Evolutionary conservation across 2,797 vertebrate genomes (phyloP).

Genomic region (Holocentrus rufus): DNA sequence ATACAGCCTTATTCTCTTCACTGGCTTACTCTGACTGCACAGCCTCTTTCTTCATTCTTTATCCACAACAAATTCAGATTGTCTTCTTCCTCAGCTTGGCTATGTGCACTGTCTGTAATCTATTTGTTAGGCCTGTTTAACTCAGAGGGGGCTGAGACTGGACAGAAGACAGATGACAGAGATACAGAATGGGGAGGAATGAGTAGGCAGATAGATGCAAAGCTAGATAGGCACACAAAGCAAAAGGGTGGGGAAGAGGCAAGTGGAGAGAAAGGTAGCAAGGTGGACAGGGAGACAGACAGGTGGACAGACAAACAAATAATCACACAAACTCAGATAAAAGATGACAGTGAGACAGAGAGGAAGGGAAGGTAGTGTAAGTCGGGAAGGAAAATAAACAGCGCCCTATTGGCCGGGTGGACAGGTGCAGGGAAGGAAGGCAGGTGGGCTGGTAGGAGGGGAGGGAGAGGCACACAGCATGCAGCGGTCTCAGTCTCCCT

Average conservation of each 20-base stretch:
- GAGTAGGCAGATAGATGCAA: conserved; percentile 34
- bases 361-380: conserved; percentile 22
- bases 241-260: conserved; percentile 38
- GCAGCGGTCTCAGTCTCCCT: conserved; percentile 13
- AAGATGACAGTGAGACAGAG: conserved; percentile 19
- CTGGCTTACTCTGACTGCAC: conserved; percentile 75
- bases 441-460: conserved; percentile 44
- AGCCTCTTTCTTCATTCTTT: conserved; percentile 72
- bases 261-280: conserved; percentile 27
- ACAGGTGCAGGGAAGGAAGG: conserved; percentile 46
- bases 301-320: conserved; percentile 28
- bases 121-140: conserved; percentile 80
- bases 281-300: neutral
- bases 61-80: conserved; percentile 80
- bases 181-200: conserved; percentile 22
- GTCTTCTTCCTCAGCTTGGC: conserved; percentile 79
- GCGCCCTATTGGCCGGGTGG: conserved; percentile 25
- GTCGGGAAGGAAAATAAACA: conserved; percentile 44
- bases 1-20: conserved; percentile 78
- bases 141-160: conserved; percentile 67
- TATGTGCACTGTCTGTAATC: conserved; percentile 76
- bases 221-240: conserved; percentile 27
- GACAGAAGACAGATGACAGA: conserved; percentile 58
- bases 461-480: conserved; percentile 19
- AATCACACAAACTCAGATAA: conserved; percentile 44